Evolutionary conservation across 2,888 invertebrate species (phyloP).

Genomic region (Leptinotarsa peninsularis): DNA sequence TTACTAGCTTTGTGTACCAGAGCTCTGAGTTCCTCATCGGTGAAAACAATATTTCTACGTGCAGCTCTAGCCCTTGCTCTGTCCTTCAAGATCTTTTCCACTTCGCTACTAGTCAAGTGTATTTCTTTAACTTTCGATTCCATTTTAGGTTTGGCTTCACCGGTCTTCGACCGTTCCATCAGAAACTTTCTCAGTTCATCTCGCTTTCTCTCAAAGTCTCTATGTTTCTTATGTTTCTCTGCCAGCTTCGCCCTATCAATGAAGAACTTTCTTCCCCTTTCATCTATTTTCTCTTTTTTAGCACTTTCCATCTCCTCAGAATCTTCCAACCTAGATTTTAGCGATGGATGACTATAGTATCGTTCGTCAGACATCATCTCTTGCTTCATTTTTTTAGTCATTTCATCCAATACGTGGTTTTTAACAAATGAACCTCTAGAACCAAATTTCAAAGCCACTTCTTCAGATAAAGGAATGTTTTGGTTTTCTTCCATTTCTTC

Average conservation of each 20-base stretch:
- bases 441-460: constrained; percentile 50
- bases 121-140: constrained; percentile 30
- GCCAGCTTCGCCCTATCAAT: constrained; percentile 45
- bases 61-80: constrained; percentile 57
- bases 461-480: constrained; percentile 63
- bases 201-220: constrained; percentile 38
- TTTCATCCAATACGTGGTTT: constrained; percentile 61
- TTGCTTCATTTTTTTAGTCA: constrained; percentile 51
- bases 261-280: constrained; percentile 41
- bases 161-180: constrained; percentile 29
- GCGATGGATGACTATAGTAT: constrained; percentile 47
- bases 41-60: constrained; percentile 54
- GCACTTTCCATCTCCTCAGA: constrained; percentile 21
- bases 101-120: constrained; percentile 50
- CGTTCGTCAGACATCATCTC: constrained; percentile 58
- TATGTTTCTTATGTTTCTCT: constrained; percentile 41
- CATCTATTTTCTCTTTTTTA: constrained; percentile 35
- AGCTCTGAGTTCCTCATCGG: constrained; percentile 57
- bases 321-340: constrained; percentile 7
- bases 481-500: constrained; percentile 61
- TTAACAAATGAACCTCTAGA: constrained; percentile 34
- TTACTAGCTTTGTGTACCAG: constrained; percentile 55
- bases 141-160: constrained; percentile 24
- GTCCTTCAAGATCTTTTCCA: constrained; percentile 57
- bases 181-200: constrained; percentile 39